Conservation (phyloP, 2,113 vertebrate species). For the Lophotis ruficrista region DNA sequence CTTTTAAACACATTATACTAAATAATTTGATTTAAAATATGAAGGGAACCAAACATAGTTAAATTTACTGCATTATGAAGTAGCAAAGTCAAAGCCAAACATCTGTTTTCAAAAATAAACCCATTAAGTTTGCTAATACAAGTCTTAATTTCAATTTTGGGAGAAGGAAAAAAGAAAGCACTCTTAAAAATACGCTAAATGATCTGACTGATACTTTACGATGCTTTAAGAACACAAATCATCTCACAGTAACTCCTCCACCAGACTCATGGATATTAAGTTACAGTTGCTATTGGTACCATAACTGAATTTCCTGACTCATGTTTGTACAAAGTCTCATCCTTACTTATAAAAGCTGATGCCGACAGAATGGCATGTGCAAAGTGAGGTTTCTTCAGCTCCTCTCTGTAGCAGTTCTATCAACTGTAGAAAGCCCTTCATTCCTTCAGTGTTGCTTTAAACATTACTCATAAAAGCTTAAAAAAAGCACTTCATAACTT, state of each 20-base stretch:
- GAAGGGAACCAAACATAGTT: not conserved
- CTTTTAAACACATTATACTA: not conserved
- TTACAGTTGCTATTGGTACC: not conserved
- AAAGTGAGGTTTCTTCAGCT: not conserved
- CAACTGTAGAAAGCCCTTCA: not conserved
- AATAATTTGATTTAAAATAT: not conserved
- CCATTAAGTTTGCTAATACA: not conserved
- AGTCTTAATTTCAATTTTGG: not conserved
- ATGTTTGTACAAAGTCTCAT: conserved; percentile 36
- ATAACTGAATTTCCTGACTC: conserved; percentile 27
- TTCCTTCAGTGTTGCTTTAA: not conserved
- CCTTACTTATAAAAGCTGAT: not conserved
- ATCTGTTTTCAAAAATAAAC: not conserved
- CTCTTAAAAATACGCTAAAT: not conserved
- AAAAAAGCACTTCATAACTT: not conserved
- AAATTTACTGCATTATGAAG: not conserved
- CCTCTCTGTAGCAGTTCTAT: not conserved
- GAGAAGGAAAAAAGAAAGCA: not conserved
- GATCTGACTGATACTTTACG: not conserved
- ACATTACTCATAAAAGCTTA: not conserved
- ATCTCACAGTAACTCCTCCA: not conserved
- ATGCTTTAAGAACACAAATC: not conserved
- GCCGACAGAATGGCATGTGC: not conserved
- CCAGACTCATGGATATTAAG: not conserved
- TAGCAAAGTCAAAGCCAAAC: not conserved